Conservation (phyloP, 2,113 vertebrate species). For the Neogobius melanostomus region DNA sequence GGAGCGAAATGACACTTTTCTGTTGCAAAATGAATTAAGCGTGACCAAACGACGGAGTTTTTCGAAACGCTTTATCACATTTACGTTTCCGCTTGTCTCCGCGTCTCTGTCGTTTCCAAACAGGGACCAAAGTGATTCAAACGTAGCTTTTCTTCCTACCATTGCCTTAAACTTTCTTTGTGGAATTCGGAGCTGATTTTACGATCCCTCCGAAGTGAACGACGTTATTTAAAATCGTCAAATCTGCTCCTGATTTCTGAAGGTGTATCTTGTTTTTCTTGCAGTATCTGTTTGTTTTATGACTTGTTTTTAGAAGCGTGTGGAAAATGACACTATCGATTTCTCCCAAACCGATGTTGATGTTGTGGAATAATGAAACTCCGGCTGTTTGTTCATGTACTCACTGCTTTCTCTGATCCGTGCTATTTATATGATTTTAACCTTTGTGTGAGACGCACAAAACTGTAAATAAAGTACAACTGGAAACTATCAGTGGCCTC, state of each 20-base stretch:
- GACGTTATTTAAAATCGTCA: too few species aligned
- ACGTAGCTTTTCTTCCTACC: slow-evolving; percentile 2
- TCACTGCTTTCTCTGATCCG: background rate
- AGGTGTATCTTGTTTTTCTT: background rate
- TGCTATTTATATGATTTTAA: slow-evolving; percentile 9
- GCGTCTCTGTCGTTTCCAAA: background rate
- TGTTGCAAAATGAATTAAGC: background rate
- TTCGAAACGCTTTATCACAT: background rate
- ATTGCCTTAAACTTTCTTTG: slow-evolving; percentile 9
- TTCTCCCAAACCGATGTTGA: background rate
- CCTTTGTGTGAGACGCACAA: slow-evolving; percentile 4
- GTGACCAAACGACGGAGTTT: background rate
- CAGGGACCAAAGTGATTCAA: background rate
- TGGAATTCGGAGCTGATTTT: background rate
- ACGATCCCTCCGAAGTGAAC: too few species aligned
- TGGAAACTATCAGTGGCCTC: background rate
- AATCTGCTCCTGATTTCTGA: too few species aligned
- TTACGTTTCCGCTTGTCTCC: background rate
- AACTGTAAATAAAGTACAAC: slow-evolving; percentile 5
- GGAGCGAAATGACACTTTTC: too few species aligned
- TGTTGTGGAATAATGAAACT: background rate
- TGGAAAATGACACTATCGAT: background rate
- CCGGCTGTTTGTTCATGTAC: background rate
- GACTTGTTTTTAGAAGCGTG: background rate
- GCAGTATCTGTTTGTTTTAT: background rate